Percentiles rank a stretch among this genome's conserved stretches.
Evolutionary conservation across 2,888 invertebrate species (phyloP).

Genomic region (Xanthia togata): DNA sequence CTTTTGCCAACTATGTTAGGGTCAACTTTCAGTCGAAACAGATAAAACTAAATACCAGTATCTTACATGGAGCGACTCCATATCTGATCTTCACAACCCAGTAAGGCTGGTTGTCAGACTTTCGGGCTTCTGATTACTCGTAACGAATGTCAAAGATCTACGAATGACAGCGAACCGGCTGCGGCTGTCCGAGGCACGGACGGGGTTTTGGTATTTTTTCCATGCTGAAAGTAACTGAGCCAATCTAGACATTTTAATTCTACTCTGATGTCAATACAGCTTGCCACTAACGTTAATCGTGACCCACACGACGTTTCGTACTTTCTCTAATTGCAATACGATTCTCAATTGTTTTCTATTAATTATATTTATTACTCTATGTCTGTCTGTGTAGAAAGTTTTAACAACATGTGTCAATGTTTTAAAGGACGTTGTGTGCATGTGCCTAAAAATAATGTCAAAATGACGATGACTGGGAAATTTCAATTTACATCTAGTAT

Average conservation of each 20-base stretch:
- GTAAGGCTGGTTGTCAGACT: neutral
- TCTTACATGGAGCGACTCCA: neutral
- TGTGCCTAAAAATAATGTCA: neutral
- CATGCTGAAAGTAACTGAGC: neutral
- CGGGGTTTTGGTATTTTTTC: neutral
- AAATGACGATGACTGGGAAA: neutral
- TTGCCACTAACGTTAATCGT: slow-evolving; percentile 15
- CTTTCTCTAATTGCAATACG: slow-evolving; percentile 64
- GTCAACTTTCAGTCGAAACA: neutral
- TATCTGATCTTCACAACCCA: neutral
- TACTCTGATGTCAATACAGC: neutral
- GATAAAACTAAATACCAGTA: neutral
- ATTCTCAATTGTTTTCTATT: slow-evolving; percentile 58
- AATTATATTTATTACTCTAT: slow-evolving; percentile 61
- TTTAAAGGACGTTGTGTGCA: slow-evolving; percentile 28
- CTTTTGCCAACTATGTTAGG: neutral
- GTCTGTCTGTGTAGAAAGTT: slow-evolving; percentile 60
- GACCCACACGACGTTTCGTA: slow-evolving; percentile 23
- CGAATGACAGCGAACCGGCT: neutral
- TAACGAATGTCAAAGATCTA: neutral
- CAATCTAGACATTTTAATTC: neutral
- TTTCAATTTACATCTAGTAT: neutral
- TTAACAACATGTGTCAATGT: slow-evolving; percentile 10
- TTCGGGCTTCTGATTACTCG: neutral
- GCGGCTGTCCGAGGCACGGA: no score